Evolutionary conservation across 2,113 vertebrate species (phyloP).

Genomic region (Herpailurus yagouaroundi): DNA sequence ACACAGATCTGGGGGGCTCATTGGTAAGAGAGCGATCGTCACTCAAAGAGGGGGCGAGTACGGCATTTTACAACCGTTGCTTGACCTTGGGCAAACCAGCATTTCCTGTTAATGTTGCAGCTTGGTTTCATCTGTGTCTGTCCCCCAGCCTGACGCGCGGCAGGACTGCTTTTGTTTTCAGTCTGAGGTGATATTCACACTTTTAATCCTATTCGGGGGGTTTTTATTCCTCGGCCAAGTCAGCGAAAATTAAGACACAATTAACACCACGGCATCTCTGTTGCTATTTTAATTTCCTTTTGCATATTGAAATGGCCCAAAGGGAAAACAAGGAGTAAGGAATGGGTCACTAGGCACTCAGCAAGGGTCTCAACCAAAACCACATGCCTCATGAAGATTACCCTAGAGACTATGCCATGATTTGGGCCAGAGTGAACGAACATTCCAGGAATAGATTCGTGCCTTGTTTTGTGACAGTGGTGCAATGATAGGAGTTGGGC

Average conservation of each 20-base stretch:
- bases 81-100: neutral
- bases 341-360: neutral
- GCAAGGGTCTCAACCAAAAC: neutral
- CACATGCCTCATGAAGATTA: neutral
- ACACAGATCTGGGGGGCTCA: neutral
- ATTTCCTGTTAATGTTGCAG: neutral
- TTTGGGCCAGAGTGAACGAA: neutral
- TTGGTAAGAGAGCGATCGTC: neutral
- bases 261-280: neutral
- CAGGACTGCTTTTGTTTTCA: neutral
- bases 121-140: neutral
- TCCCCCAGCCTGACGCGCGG: neutral
- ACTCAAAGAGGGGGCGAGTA: neutral
- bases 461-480: neutral
- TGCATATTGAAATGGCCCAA: neutral
- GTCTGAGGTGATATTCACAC: neutral
- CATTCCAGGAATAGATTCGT: neutral
- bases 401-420: neutral
- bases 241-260: neutral
- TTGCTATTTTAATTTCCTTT: neutral
- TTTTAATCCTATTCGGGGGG: neutral
- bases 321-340: neutral
- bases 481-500: neutral
- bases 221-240: neutral
- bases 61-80: neutral